Evolutionary conservation across 1,140 invertebrate species (phyloP).

Genomic region (Habropoda laboriosa): DNA sequence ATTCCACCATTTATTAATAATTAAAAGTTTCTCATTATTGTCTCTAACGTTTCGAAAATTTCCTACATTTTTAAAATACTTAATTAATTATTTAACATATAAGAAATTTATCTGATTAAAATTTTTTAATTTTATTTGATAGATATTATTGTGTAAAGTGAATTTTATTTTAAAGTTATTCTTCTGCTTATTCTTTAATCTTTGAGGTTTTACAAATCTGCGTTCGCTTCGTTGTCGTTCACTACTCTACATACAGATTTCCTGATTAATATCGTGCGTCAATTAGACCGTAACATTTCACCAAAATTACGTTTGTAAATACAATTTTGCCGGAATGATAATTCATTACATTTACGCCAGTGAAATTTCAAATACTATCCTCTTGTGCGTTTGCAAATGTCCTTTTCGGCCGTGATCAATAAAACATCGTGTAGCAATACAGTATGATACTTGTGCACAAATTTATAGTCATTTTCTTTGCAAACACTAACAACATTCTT

Average conservation of each 20-base stretch:
- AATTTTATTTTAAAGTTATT: no score
- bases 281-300: not conserved
- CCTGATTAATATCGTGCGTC: not conserved
- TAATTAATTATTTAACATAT: no score
- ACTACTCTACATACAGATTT: not conserved
- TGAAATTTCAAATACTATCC: slow-evolving; percentile 3
- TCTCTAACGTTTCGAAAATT: not conserved
- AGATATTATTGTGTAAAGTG: no score
- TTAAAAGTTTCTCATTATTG: not conserved
- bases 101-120: no score
- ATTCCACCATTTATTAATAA: no score
- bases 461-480: no score
- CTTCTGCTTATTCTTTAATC: not conserved
- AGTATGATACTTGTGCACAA: not conserved
- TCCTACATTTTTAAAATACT: no score
- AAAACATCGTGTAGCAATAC: not conserved
- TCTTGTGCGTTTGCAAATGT: not conserved
- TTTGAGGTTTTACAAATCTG: not conserved
- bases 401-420: not conserved
- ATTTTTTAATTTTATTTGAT: no score
- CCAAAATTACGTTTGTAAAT: slow-evolving; percentile 21
- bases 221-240: not conserved
- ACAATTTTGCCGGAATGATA: not conserved
- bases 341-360: slow-evolving; percentile 13
- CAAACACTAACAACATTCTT: no score